Conservation (phyloP, 2,888 invertebrate species). For the Acrobasis repandana region DNA sequence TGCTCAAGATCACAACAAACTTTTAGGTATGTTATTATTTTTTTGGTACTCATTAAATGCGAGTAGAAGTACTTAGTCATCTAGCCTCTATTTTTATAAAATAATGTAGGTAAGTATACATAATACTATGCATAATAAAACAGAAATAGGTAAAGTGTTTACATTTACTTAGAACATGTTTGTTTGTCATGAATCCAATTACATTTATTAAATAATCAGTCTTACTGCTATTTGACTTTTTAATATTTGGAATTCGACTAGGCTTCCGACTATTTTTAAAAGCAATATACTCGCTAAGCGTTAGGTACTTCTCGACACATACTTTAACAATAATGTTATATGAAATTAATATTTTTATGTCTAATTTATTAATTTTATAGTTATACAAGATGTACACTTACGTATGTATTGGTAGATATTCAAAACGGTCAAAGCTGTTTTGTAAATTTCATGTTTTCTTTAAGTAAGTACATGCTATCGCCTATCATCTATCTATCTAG, state of each 20-base stretch:
- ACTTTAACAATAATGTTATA: too few relatives aligned
- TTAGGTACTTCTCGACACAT: not conserved
- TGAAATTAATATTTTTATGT: too few relatives aligned
- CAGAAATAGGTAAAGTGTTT: not conserved
- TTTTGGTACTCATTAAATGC: not conserved
- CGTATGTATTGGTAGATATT: too few relatives aligned
- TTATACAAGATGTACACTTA: too few relatives aligned
- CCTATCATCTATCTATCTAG: not conserved
- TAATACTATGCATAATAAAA: not conserved
- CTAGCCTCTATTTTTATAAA: not conserved
- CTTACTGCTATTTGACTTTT: conserved; percentile 13
- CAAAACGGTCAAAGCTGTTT: too few relatives aligned
- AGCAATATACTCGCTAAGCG: not conserved
- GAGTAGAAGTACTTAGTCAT: not conserved
- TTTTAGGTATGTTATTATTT: not conserved
- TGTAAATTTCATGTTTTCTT: not conserved
- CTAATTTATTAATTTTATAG: too few relatives aligned
- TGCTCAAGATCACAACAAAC: not conserved
- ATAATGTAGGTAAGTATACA: not conserved
- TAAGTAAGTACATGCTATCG: not conserved
- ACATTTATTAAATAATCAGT: conserved; percentile 19
- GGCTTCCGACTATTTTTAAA: not conserved
- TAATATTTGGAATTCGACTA: conserved; percentile 17
- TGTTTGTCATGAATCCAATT: conserved; percentile 3
- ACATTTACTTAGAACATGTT: not conserved